phyloP scores from a whole-genome alignment of 2,888 invertebrate genomes.

The Autographa gamma region DNA sequence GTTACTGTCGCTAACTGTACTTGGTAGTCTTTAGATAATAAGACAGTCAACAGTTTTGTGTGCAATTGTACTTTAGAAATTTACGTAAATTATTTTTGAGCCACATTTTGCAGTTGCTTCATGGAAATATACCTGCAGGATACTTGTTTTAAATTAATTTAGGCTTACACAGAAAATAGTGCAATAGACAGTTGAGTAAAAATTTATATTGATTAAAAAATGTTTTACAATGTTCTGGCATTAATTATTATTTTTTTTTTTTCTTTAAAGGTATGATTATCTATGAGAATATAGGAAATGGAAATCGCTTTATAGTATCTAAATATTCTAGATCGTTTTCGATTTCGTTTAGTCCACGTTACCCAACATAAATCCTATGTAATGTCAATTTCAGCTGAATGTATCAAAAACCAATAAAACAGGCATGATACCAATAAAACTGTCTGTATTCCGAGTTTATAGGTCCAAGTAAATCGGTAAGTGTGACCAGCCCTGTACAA shows the following conservation, averaged over 20 bases:
- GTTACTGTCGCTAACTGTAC: conserved; percentile 52
- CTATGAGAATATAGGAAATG: neutral
- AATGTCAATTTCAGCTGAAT: conserved; percentile 7
- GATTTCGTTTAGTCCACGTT: neutral
- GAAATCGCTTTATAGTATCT: neutral
- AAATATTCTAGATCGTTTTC: neutral
- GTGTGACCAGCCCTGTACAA: conserved; percentile 12
- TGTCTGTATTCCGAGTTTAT: conserved; percentile 41
- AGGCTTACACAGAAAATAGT: too few relatives aligned
- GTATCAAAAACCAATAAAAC: conserved; percentile 18
- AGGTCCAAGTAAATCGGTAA: conserved; percentile 38
- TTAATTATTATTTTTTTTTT: too few relatives aligned
- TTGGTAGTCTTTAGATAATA: conserved; percentile 16
- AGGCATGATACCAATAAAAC: conserved; percentile 31
- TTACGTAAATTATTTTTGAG: neutral
- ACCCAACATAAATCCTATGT: neutral
- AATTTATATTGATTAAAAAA: too few relatives aligned
- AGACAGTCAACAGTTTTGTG: conserved; percentile 17
- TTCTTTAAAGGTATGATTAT: too few relatives aligned
- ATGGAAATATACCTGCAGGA: too few relatives aligned
- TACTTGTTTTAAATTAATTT: too few relatives aligned
- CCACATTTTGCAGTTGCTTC: too few relatives aligned
- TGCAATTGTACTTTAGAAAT: neutral
- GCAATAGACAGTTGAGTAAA: too few relatives aligned
- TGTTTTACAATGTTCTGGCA: too few relatives aligned